Evolutionary conservation across 2,888 invertebrate genomes (phyloP), one percentile per base, ranked within the genome.

Genomic region (Cephus runcator): DNA sequence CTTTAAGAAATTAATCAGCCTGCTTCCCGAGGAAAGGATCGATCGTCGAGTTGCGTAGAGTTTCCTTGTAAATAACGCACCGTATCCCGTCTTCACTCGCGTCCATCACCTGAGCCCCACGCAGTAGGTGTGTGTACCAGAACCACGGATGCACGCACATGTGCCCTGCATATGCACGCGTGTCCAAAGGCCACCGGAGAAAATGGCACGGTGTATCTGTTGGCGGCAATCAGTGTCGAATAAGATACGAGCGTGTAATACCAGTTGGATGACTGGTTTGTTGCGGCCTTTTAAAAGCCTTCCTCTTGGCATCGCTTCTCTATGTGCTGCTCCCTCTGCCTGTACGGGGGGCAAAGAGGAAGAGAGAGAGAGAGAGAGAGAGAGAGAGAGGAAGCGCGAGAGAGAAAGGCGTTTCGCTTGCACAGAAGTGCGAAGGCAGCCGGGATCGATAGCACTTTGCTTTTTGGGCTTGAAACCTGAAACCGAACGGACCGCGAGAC

Each of bases 281-380:
- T 23, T 23, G 56, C 56, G 56, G 56, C 56, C 56, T 56, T 56
- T 56, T 56, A 56, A 56, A 56, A 56, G 56, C 56, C 56, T 23
- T 56, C 23, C 23, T 56, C 56, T 56, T 56, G 56, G 56, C 23
- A 23, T 23, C 56, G 56, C 56, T 56, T 23, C 40, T 56, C 40
- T 23, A 2, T 23, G 23, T 6, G 23, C 40, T 6, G 2, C 56
- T 56, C 23, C 56, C 56, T 23, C 9, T n/a, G n/a, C 9, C 23
- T 56, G 6, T 71, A 71, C 31, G 31, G 71, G 9, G 12, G 80
- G 73, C 74, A 78, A 73, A 76, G 76, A 34, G 68, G 34, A 4
- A 40, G 75, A 76, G 76, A 15, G 31, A 31, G 23, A 40, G 76
- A 76, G 76, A 15, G 34, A 23, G 23, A 33, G 76, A 77, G 79